Evolutionary conservation across 2,888 invertebrate species (phyloP).

Genomic region (Microplitis deprimator): DNA sequence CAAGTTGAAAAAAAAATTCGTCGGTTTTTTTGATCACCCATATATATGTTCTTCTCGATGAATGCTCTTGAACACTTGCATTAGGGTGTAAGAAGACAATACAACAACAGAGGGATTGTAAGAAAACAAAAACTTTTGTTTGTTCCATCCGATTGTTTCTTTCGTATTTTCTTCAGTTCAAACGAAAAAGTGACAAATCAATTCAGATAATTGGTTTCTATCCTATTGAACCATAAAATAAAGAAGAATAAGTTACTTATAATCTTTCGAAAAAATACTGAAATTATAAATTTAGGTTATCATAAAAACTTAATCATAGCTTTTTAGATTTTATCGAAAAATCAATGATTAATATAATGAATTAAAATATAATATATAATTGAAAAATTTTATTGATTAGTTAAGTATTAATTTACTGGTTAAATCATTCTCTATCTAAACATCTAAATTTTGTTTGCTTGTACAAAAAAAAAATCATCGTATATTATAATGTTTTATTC

Average conservation of each 20-base stretch:
- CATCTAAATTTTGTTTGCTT: too few species aligned
- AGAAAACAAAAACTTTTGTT: neutral
- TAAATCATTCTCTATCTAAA: too few species aligned
- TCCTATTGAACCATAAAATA: neutral
- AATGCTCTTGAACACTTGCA: neutral
- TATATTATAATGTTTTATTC: too few species aligned
- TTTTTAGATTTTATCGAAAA: too few species aligned
- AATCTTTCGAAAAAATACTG: neutral
- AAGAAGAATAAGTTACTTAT: neutral
- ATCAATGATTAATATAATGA: too few species aligned
- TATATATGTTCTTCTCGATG: neutral
- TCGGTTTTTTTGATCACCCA: neutral
- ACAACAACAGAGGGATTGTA: neutral
- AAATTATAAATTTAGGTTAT: too few species aligned
- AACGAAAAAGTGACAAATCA: neutral
- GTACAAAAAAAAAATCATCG: too few species aligned
- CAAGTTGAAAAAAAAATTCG: too few species aligned
- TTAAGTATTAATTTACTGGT: too few species aligned
- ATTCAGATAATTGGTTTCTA: neutral
- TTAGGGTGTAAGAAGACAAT: neutral
- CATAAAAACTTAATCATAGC: too few species aligned
- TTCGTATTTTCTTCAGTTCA: neutral
- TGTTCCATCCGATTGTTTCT: neutral
- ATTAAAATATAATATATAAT: too few species aligned
- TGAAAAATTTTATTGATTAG: too few species aligned